These are phyloP conservation scores for Cyprinus carpio DNA, from an alignment of 2,113 vertebrate species.

Conservation along the genomic window DNA sequence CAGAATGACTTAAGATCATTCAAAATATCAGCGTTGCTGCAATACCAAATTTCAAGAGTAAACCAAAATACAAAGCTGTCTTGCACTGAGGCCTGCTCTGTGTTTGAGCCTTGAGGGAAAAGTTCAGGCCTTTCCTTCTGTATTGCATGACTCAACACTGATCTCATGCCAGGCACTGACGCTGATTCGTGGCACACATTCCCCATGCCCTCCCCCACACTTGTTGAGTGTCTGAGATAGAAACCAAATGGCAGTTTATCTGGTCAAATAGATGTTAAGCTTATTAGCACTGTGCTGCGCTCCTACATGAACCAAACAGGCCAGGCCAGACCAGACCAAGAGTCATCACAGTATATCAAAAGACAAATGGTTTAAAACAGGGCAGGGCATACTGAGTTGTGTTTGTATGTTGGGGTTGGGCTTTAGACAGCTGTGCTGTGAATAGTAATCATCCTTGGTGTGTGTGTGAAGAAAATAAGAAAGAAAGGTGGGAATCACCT, in stretches of 20 bases:
- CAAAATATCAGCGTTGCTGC: not conserved
- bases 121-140: conserved; percentile 20
- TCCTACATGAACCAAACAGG: not conserved
- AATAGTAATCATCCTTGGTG: not conserved
- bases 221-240: conserved; percentile 38
- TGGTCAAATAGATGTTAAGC: not conserved
- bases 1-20: not conserved
- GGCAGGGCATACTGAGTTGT: conserved; percentile 26
- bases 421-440: not conserved
- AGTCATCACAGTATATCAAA: not conserved
- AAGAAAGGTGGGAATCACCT: not conserved
- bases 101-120: conserved; percentile 13
- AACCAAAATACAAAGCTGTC: not conserved
- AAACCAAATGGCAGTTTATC: not conserved
- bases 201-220: conserved; percentile 30
- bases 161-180: conserved; percentile 54
- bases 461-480: not conserved
- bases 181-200: conserved; percentile 57
- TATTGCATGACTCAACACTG: conserved; percentile 65
- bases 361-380: conserved; percentile 25
- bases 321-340: not conserved
- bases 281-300: not conserved
- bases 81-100: not conserved
- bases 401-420: not conserved
- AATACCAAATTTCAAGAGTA: not conserved